A percentile compares a stretch with the other conserved stretches of the same genome.
These are phyloP conservation scores for Heteronetta atricapilla DNA, from an alignment of 2,113 vertebrate genomes.

Conservation along the genomic window DNA sequence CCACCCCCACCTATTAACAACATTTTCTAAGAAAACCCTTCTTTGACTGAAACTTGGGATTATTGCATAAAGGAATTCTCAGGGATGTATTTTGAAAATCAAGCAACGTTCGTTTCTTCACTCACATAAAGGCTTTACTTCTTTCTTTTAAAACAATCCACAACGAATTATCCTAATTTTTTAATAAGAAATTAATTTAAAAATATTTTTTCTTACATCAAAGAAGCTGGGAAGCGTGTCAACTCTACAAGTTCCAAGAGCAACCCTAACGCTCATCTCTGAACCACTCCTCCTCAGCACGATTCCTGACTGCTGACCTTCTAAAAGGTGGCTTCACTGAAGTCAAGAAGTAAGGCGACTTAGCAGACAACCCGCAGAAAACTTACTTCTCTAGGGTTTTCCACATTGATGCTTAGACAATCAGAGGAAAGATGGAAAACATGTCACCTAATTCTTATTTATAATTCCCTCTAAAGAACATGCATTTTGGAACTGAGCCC, in stretches of 20 bases:
- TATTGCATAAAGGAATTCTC: neutral
- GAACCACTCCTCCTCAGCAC: neutral
- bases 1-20: neutral
- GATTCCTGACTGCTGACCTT: fast-evolving
- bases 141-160: neutral
- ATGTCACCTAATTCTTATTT: neutral
- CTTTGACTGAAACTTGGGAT: neutral
- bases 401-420: neutral
- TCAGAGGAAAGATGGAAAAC: neutral
- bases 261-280: neutral
- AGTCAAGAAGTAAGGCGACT: neutral
- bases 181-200: neutral
- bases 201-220: neutral
- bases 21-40: neutral
- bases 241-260: neutral
- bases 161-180: neutral
- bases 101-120: neutral
- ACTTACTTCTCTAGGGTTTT: neutral
- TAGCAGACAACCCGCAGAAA: neutral
- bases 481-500: neutral
- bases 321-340: neutral
- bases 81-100: neutral
- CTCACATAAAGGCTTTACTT: neutral
- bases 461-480: neutral
- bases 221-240: neutral